Percentiles rank a stretch among this genome's conserved stretches.
Conservation (phyloP, 2,888 invertebrate genomes). For the Prosopocoilus inquinatus region DNA sequence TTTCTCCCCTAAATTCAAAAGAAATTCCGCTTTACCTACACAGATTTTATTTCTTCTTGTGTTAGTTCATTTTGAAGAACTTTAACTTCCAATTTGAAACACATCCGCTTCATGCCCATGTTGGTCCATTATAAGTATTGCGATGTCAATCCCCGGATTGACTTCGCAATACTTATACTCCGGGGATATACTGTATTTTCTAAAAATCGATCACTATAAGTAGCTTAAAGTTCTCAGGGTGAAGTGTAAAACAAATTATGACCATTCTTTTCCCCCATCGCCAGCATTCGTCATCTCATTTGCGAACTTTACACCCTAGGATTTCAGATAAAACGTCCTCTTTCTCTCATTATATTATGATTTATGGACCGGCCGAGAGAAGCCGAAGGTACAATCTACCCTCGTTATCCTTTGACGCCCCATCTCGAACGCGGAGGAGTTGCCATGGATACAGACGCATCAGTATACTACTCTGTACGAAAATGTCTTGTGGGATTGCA, state of each 20-base stretch:
- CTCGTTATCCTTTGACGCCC: constrained; percentile 25
- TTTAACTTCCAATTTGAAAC: no score
- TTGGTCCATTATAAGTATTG: no score
- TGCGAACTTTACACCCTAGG: constrained; percentile 20
- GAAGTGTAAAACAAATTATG: constrained; percentile 28
- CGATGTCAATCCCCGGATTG: no score
- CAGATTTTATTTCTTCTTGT: no score
- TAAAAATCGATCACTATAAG: constrained; percentile 21
- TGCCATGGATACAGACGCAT: constrained; percentile 41
- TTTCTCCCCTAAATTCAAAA: no score
- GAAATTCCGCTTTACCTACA: no score
- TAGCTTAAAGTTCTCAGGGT: constrained; percentile 11
- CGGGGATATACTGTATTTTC: background rate
- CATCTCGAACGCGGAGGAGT: constrained; percentile 37
- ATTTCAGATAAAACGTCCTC: constrained; percentile 18
- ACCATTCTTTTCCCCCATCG: constrained; percentile 22
- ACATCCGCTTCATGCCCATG: no score
- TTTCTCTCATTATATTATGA: constrained; percentile 30
- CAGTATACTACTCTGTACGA: constrained; percentile 27
- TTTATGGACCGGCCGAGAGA: constrained; percentile 29
- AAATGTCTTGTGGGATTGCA: constrained; percentile 1
- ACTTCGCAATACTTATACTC: background rate
- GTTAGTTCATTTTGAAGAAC: no score
- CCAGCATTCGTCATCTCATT: constrained; percentile 23
- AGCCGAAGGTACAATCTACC: constrained; percentile 29